Percentiles rank a stretch among this genome's conserved stretches.
Conservation (phyloP, 2,888 invertebrate genomes). For the Agrotis clavis region DNA sequence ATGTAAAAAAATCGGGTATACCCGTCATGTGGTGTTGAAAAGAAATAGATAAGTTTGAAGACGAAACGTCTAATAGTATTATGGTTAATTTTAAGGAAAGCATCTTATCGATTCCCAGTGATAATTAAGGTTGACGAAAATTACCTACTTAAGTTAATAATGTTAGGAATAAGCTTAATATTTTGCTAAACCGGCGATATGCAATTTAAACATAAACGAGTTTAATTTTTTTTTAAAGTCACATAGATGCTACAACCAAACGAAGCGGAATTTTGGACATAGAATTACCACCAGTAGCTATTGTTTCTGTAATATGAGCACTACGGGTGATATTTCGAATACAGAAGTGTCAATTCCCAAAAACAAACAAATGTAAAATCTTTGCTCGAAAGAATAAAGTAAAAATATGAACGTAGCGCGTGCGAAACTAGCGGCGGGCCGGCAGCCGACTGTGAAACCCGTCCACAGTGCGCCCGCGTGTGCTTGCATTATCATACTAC, state of each 20-base stretch:
- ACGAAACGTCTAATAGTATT: not conserved
- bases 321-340: no score
- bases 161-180: not conserved
- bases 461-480: no score
- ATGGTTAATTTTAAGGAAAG: constrained; percentile 18
- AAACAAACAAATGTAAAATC: no score
- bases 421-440: no score
- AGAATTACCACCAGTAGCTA: not conserved
- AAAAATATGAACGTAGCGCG: no score
- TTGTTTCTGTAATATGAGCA: no score
- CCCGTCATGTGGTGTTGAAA: not conserved
- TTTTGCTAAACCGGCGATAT: constrained; percentile 19
- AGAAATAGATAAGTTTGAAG: constrained; percentile 5
- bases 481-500: no score
- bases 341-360: no score
- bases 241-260: constrained; percentile 12
- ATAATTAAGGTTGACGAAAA: constrained; percentile 46
- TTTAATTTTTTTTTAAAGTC: not conserved
- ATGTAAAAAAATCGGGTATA: constrained; percentile 5
- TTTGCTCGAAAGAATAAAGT: no score
- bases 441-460: no score
- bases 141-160: not conserved
- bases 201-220: constrained; percentile 2
- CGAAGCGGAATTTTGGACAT: constrained; percentile 10
- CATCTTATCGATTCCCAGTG: constrained; percentile 49